Conservation (phyloP, 2,797 vertebrate species). For the Anguilla pacifica region DNA sequence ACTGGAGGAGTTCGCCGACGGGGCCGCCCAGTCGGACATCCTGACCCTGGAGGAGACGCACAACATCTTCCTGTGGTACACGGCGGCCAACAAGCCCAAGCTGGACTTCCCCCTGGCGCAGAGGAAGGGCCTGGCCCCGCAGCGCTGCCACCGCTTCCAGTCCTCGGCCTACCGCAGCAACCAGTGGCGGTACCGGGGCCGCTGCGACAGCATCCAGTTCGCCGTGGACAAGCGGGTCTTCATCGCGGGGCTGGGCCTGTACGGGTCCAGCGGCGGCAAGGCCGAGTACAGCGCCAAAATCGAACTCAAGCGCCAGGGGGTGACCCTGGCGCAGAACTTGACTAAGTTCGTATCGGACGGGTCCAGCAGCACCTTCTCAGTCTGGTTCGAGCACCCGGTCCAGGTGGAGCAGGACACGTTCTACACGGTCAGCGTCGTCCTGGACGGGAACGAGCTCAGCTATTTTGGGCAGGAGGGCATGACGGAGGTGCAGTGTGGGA, state of each 20-base stretch:
- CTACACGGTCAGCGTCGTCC: conserved; percentile 91
- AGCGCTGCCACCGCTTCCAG: conserved; percentile 92
- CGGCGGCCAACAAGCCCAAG: conserved; percentile 87
- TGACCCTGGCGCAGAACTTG: conserved; percentile 83
- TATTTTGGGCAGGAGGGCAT: conserved; percentile 98
- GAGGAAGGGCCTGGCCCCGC: conserved; percentile 81
- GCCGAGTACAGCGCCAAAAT: conserved; percentile 91
- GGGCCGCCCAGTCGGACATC: conserved; percentile 89
- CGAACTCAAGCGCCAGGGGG: conserved; percentile 92
- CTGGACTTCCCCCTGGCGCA: conserved; percentile 83
- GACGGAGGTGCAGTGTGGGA: conserved; percentile 95
- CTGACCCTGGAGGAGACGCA: conserved; percentile 94
- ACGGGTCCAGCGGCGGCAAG: conserved; percentile 90
- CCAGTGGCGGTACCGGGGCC: conserved; percentile 95
- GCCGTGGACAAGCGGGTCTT: conserved; percentile 93
- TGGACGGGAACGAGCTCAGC: conserved; percentile 95
- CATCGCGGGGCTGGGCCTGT: conserved; percentile 88
- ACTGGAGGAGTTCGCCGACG: conserved; percentile 93
- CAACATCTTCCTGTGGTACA: conserved; percentile 97
- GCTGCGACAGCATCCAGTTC: conserved; percentile 98
- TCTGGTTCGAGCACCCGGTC: conserved; percentile 96
- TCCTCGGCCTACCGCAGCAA: conserved; percentile 95
- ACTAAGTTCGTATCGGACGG: conserved; percentile 91
- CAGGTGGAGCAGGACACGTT: conserved; percentile 95
- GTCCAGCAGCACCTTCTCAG: conserved; percentile 88